phyloP scores from a whole-genome alignment of 1,140 invertebrate genomes.

The Leptinotarsa defecta region DNA sequence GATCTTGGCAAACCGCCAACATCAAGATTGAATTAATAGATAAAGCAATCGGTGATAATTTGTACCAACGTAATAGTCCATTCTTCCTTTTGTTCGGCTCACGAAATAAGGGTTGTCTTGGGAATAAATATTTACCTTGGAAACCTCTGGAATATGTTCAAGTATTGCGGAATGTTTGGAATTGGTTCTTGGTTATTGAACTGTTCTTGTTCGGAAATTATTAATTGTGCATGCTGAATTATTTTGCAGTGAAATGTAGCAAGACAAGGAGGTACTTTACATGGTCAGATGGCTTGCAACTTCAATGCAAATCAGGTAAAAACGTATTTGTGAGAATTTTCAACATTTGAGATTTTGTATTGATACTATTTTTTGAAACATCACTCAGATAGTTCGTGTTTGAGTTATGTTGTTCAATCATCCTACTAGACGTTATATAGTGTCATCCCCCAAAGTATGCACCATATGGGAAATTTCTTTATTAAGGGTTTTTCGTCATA shows the following conservation, averaged over 20 bases:
- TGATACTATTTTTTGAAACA: too few relatives aligned
- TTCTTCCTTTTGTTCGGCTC: not conserved
- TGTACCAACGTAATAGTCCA: conserved; percentile 10
- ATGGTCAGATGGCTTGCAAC: conserved; percentile 32
- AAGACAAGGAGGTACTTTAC: too few relatives aligned
- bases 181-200: conserved; percentile 6
- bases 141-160: conserved; percentile 9
- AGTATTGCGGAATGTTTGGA: not conserved
- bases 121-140: conserved; percentile 27
- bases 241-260: not conserved
- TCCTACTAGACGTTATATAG: too few relatives aligned
- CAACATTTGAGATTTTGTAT: too few relatives aligned
- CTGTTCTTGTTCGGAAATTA: not conserved
- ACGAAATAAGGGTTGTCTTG: conserved; percentile 21
- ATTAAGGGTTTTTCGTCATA: too few relatives aligned
- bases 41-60: conserved; percentile 23
- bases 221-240: conserved; percentile 17
- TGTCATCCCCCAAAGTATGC: too few relatives aligned
- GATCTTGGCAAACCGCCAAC: not conserved
- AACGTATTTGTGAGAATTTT: not conserved
- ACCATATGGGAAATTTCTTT: too few relatives aligned
- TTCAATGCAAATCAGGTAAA: conserved; percentile 42
- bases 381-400: too few relatives aligned
- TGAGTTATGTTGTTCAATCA: too few relatives aligned
- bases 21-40: conserved; percentile 21